A percentile compares a stretch with the other conserved stretches of the same genome.
phyloP scores from a whole-genome alignment of 2,113 vertebrate genomes.

The Sterna hirundo region DNA sequence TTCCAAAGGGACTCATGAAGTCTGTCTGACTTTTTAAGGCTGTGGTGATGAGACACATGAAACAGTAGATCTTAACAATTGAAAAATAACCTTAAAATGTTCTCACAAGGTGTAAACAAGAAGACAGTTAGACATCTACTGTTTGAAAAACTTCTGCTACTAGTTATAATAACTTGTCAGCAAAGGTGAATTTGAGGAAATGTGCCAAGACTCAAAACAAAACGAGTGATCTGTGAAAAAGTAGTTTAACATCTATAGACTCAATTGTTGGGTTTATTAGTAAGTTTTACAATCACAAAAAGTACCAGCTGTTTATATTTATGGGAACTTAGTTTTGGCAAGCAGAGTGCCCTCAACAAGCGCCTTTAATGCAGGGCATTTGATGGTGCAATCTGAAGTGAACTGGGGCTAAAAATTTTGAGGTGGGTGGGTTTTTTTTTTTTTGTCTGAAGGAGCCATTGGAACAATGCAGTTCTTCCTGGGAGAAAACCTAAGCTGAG shows the following conservation, averaged over 20 bases:
- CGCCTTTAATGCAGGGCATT: neutral
- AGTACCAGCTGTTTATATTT: neutral
- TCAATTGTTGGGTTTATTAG: neutral
- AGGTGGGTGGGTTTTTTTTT: neutral
- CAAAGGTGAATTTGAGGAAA: neutral
- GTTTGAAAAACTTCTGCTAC: neutral
- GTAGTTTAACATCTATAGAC: neutral
- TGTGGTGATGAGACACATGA: constrained; percentile 15
- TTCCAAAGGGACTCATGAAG: constrained; percentile 8
- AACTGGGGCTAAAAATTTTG: neutral
- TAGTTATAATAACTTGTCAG: neutral
- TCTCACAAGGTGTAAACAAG: neutral
- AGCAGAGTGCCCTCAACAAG: neutral
- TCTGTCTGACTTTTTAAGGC: neutral
- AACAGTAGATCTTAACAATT: neutral
- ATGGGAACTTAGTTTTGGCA: neutral
- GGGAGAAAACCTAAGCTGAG: neutral
- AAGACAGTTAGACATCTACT: neutral
- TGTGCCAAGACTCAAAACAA: neutral
- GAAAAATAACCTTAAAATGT: constrained; percentile 38
- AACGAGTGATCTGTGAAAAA: neutral
- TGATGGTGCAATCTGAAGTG: neutral
- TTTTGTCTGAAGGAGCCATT: neutral
- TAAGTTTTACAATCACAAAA: neutral
- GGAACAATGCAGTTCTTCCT: neutral